These are phyloP conservation scores for Lacerta agilis DNA, from an alignment of 2,797 vertebrate species.

Conservation along the genomic window DNA sequence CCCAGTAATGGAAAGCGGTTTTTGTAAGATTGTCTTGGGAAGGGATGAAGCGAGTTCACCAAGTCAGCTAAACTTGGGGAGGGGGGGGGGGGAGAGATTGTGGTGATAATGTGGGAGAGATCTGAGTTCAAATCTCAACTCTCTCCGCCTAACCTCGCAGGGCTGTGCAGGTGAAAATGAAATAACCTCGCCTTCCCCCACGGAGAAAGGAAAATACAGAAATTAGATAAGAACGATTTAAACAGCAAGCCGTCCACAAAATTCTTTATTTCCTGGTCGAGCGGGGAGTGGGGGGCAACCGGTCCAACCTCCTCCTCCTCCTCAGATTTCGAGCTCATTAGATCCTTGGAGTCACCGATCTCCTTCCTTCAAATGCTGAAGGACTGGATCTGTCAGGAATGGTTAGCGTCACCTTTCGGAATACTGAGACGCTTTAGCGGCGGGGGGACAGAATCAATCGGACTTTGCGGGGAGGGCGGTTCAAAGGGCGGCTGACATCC, in stretches of 20 bases:
- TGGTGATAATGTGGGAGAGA: not conserved
- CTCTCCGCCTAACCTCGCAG: not conserved
- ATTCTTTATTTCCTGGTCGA: not conserved
- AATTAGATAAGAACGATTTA: not conserved
- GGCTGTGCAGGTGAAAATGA: not conserved
- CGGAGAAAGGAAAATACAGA: not conserved
- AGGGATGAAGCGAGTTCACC: not conserved
- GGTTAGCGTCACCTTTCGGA: conserved; percentile 29
- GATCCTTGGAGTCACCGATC: not conserved
- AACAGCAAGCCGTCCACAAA: not conserved
- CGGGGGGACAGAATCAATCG: not conserved
- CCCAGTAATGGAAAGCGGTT: not conserved
- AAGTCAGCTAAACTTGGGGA: not conserved
- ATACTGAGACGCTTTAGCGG: not conserved
- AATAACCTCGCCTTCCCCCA: not conserved
- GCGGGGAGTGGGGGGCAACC: fast-evolving
- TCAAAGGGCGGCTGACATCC: conserved; percentile 15
- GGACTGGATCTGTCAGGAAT: conserved; percentile 13
- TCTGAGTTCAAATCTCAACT: not conserved
- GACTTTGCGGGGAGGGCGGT: not conserved
- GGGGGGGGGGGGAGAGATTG: not conserved
- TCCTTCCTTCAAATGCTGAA: not conserved
- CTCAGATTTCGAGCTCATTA: not conserved
- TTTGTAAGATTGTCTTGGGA: not conserved
- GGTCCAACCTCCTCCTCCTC: fast-evolving